Base-by-base conservation (phyloP, 2,888 invertebrate species). In the Vandiemenella viatica region DNA sequence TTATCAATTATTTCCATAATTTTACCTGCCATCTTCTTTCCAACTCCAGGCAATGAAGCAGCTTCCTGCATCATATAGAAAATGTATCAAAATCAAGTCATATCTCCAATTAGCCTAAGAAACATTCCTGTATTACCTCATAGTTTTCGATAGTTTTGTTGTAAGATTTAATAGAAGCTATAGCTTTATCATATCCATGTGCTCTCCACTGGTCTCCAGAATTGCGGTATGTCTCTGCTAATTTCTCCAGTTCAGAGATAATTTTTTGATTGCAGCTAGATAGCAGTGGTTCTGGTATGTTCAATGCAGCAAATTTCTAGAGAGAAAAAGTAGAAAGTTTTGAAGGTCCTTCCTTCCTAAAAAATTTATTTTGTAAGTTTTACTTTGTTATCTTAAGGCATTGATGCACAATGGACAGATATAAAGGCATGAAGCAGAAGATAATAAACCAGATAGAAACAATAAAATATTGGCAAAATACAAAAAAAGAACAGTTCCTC, bases 191-290 rank as follows among this genome's bases (percentile, higher is more conserved):
- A 55, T 71, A 71, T 13, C 67, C 65, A 55, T 66, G 60, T 1
- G 64, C 63, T 53, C 70, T 56, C 69, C 70, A 71, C 38, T 62
- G 63, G 54, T 71, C 71, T 56, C 67, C 68, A 16, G 64, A 64
- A 40, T 61, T 66, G 54, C 65, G 61, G 58, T 69, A 71, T 1
- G 64, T 64, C 48, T 63, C 62, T 6, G 65, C 66, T 60, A 71
- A 61, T 56, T 67, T 67, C 59, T 66, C 61, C 17, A 69, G 55
- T 57, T 67, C 66, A n/a, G 61, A 61, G 40, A 65, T 65, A 20
- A 69, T 63, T 45, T 60, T 59, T 50, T 60, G 55, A 56, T 68
- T 67, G 32, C 32, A 32, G n/a, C 5, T 32, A 32, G 3, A n/a
- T n/a, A n/a, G n/a, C n/a, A n/a, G n/a, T n/a, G n/a, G n/a, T n/a